Percentiles rank a stretch among this genome's conserved stretches.
Evolutionary conservation across 2,113 vertebrate genomes (phyloP).

Genomic region (Lepus europaeus): DNA sequence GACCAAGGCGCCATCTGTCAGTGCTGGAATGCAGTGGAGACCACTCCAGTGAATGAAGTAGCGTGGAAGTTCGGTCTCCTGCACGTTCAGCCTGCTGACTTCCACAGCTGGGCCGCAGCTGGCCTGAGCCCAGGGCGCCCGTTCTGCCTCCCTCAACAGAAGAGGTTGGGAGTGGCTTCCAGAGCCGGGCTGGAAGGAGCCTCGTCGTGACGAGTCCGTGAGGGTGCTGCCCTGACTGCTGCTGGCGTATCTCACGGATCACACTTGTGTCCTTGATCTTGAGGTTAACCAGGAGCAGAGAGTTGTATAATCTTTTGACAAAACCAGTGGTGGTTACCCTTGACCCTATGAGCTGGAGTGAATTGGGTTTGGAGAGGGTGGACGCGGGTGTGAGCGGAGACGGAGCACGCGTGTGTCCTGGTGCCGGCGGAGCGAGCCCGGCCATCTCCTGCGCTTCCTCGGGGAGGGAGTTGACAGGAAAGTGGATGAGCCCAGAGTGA

Average conservation of each 20-base stretch:
- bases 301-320: constrained; percentile 33
- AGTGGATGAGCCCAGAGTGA: constrained; percentile 50
- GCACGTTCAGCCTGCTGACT: not conserved
- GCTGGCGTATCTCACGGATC: constrained; percentile 29
- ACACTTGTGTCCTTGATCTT: not conserved
- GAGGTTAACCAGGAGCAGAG: constrained; percentile 63
- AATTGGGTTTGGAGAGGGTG: not conserved
- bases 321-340: not conserved
- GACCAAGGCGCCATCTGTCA: too few relatives aligned
- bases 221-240: not conserved
- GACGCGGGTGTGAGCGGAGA: not conserved
- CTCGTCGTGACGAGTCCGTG: constrained; percentile 27
- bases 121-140: not conserved
- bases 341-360: not conserved
- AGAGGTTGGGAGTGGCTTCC: not conserved
- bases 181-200: not conserved
- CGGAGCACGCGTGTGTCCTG: constrained; percentile 18
- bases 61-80: not conserved
- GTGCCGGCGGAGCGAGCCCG: not conserved
- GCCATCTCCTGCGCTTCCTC: constrained; percentile 9
- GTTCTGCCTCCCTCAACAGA: not conserved
- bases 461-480: constrained; percentile 60
- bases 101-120: not conserved
- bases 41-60: not conserved
- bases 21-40: too few relatives aligned